These are phyloP conservation scores for Achroia grisella DNA, from an alignment of 1,140 invertebrate species.

Conservation along the genomic window DNA sequence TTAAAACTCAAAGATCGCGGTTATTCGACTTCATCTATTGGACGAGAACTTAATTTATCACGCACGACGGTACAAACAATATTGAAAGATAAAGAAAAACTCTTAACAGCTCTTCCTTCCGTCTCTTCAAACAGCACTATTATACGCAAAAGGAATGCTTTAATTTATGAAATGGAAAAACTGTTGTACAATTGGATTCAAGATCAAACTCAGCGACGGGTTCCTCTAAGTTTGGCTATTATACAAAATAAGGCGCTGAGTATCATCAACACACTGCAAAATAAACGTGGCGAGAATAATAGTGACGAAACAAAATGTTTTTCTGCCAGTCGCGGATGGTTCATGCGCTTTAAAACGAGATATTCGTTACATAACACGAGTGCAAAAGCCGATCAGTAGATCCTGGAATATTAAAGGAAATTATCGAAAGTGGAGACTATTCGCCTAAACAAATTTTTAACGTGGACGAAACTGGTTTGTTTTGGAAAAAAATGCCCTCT, in stretches of 20 bases:
- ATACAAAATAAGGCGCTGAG: not conserved
- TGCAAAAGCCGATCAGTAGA: slow-evolving; percentile 27
- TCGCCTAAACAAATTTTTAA: slow-evolving; percentile 47
- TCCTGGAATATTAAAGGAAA: slow-evolving; percentile 15
- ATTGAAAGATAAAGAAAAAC: slow-evolving; percentile 1
- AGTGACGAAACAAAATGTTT: not conserved
- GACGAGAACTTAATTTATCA: not conserved
- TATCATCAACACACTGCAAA: slow-evolving; percentile 1
- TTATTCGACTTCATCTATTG: not conserved
- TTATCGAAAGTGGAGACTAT: slow-evolving; percentile 23
- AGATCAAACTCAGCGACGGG: slow-evolving; percentile 1
- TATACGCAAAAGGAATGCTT: slow-evolving; percentile 2
- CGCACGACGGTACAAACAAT: slow-evolving; percentile 1
- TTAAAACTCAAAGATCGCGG: not conserved
- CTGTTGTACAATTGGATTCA: not conserved
- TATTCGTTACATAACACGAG: slow-evolving; percentile 35
- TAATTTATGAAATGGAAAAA: slow-evolving; percentile 2
- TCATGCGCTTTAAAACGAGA: slow-evolving; percentile 43
- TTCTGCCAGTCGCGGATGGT: slow-evolving; percentile 45
- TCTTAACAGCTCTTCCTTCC: slow-evolving; percentile 1
- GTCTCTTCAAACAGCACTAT: not conserved
- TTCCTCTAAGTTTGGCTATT: slow-evolving; percentile 3
- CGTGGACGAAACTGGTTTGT: slow-evolving; percentile 54
- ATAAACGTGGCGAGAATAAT: not conserved
- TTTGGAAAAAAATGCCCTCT: slow-evolving; percentile 39